phyloP scores from a whole-genome alignment of 2,888 invertebrate genomes.

The Augiades crinisus region DNA sequence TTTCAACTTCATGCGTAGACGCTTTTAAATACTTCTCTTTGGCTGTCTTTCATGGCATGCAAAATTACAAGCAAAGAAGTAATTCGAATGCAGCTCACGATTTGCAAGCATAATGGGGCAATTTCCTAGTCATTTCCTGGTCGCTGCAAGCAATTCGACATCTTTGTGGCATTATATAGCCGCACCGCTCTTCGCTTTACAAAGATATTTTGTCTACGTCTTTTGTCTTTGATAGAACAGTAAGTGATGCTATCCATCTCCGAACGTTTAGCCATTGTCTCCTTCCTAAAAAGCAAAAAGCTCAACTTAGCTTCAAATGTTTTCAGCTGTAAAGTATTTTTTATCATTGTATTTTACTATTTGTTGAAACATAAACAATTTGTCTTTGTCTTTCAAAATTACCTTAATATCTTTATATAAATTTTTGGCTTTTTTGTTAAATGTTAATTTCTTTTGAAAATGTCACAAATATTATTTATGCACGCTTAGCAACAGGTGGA shows the following conservation, averaged over 20 bases:
- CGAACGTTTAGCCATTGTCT: conserved; percentile 18
- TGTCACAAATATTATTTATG: no score
- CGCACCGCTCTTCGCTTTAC: conserved; percentile 45
- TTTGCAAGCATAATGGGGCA: conserved; percentile 75
- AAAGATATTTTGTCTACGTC: conserved; percentile 48
- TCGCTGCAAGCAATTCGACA: conserved; percentile 66
- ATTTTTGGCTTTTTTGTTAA: no score
- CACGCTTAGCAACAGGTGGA: no score
- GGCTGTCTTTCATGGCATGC: conserved; percentile 47
- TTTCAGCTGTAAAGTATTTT: not conserved
- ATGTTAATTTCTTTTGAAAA: no score
- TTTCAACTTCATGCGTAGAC: conserved; percentile 27
- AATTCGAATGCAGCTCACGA: conserved; percentile 77
- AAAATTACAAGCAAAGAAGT: conserved; percentile 73
- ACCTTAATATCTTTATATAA: no score
- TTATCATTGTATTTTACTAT: not conserved
- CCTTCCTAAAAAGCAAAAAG: conserved; percentile 9
- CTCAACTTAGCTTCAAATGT: not conserved
- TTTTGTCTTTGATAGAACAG: conserved; percentile 34
- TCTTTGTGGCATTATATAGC: conserved; percentile 55
- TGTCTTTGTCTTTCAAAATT: not conserved
- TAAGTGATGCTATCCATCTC: conserved; percentile 20
- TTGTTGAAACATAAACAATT: no score
- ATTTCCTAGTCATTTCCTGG: conserved; percentile 75
- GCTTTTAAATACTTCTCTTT: conserved; percentile 39